These are phyloP conservation scores for Himalopsyche tibetana DNA, from an alignment of 2,888 invertebrate species.

Conservation along the genomic window DNA sequence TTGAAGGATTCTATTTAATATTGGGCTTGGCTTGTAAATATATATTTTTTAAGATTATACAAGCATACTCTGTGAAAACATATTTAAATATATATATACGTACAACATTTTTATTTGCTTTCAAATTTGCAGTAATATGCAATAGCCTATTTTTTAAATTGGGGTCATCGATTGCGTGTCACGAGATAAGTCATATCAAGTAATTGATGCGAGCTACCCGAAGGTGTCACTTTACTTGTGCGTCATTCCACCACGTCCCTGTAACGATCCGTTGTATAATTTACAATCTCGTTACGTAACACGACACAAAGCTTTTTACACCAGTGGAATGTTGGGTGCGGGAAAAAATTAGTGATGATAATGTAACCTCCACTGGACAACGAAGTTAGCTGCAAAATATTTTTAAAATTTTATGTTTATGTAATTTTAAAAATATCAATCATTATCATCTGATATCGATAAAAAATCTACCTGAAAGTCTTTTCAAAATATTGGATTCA, in stretches of 20 bases:
- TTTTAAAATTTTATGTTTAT: background rate
- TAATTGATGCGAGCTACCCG: conserved; percentile 38
- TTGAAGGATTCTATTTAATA: no score
- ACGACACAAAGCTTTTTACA: conserved; percentile 32
- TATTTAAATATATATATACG: no score
- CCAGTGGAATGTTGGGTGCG: conserved; percentile 5
- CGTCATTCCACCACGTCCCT: conserved; percentile 41
- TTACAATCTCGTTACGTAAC: conserved; percentile 43
- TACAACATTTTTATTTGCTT: no score
- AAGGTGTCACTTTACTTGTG: conserved; percentile 42
- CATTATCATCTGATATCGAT: no score
- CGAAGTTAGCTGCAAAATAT: background rate
- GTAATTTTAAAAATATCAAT: no score
- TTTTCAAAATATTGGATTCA: no score
- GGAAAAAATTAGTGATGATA: background rate
- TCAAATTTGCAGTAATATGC: no score
- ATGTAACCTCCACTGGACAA: background rate
- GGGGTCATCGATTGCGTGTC: background rate
- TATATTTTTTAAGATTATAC: no score
- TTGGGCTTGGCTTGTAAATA: no score
- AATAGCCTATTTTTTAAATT: background rate
- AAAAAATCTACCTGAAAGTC: no score
- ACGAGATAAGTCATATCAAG: background rate
- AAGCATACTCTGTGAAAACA: no score
- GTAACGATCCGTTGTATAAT: conserved; percentile 43